Evolutionary conservation across 2,113 vertebrate genomes (phyloP).

Genomic region (Aramus guarauna): DNA sequence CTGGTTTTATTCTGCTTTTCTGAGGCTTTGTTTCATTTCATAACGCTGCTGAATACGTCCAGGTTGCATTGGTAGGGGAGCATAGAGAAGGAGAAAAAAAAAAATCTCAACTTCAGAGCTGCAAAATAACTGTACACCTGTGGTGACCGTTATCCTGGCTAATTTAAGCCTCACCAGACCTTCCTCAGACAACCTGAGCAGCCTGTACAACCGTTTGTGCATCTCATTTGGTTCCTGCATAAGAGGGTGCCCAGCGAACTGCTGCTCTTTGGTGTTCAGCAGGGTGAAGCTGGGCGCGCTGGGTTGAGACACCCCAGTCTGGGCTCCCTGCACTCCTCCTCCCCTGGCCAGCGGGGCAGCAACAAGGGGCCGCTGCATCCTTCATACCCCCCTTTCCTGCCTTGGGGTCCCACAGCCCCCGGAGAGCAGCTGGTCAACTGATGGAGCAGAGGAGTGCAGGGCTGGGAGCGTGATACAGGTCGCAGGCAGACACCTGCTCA

Average conservation of each 20-base stretch:
- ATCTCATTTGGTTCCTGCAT: neutral
- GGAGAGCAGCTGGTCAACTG: accelerated
- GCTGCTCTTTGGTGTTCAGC: neutral
- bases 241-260: neutral
- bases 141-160: neutral
- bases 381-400: neutral
- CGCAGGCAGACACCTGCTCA: neutral
- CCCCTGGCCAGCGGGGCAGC: neutral
- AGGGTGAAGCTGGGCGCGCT: neutral
- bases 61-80: neutral
- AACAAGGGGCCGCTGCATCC: neutral
- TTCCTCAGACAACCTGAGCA: neutral
- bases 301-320: neutral
- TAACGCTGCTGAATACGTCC: neutral
- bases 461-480: neutral
- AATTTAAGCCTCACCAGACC: neutral
- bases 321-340: neutral
- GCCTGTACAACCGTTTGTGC: neutral
- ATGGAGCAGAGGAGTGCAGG: neutral
- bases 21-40: neutral
- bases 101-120: accelerated
- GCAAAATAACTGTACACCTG: neutral
- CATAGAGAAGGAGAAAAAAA: too few species aligned
- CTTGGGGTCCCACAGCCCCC: neutral
- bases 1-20: neutral